phyloP scores from a whole-genome alignment of 2,113 vertebrate genomes.

The Fukomys damarensis region DNA sequence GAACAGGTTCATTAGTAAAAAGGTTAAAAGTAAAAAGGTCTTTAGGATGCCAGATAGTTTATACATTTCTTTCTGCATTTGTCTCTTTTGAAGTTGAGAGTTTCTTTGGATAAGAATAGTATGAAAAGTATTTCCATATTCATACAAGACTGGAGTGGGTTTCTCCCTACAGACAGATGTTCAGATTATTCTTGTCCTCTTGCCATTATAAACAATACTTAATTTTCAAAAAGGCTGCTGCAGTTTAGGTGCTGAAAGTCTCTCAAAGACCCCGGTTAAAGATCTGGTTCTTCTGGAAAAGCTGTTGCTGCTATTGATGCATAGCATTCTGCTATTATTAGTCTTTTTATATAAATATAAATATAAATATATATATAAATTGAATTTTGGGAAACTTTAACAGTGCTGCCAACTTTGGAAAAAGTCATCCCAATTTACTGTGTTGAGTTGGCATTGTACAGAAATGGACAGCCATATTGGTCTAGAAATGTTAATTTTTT shows the following conservation, averaged over 20 bases:
- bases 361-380: no score
- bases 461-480: no score
- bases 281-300: no score
- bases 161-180: not conserved
- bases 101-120: not conserved
- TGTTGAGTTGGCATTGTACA: no score
- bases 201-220: not conserved
- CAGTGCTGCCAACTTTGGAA: no score
- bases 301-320: no score
- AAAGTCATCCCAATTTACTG: no score
- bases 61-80: not conserved
- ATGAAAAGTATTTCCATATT: not conserved
- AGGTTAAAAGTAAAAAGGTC: not conserved
- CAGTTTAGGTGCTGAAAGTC: not conserved
- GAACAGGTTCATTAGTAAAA: not conserved
- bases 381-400: no score
- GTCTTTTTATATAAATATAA: no score
- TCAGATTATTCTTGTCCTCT: not conserved
- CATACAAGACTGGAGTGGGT: not conserved
- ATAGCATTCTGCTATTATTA: no score
- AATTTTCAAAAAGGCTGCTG: not conserved
- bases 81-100: not conserved
- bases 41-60: not conserved
- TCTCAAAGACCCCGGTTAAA: not conserved
- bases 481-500: no score